Conservation (phyloP, 2,797 vertebrate species). For the Alauda arvensis region DNA sequence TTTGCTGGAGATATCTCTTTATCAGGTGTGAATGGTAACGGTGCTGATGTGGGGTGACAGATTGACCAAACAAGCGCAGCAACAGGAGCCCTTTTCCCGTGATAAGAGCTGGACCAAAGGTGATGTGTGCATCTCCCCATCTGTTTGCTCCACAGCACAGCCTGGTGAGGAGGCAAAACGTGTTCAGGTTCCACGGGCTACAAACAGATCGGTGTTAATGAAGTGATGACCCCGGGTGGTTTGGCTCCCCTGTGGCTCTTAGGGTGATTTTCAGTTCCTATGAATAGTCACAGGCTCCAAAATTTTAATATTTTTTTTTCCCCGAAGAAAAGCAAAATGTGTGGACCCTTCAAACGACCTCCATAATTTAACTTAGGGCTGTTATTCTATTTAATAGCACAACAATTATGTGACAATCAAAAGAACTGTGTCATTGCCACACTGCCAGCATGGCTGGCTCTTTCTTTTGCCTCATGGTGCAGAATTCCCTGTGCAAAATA, state of each 20-base stretch:
- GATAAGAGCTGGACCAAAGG: conserved; percentile 53
- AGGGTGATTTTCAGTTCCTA: background rate
- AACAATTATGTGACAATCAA: background rate
- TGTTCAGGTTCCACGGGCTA: background rate
- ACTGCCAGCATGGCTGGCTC: background rate
- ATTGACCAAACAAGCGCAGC: conserved; percentile 40
- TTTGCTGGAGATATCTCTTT: conserved; percentile 2
- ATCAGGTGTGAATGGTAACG: conserved; percentile 50
- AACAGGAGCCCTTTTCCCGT: conserved; percentile 45
- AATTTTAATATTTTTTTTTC: background rate
- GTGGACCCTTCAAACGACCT: background rate
- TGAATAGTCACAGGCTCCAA: background rate
- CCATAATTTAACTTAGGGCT: background rate
- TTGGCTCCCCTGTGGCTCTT: background rate
- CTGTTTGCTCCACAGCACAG: background rate
- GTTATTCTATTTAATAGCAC: background rate
- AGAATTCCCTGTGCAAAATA: background rate
- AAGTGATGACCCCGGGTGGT: background rate
- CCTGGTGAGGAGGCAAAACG: background rate
- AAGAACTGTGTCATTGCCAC: background rate
- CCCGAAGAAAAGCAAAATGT: background rate
- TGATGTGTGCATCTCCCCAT: conserved; percentile 46
- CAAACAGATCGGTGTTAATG: background rate
- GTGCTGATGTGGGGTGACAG: conserved; percentile 43
- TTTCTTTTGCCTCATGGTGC: background rate